Evolutionary conservation across 92 coral and sea anemone species (phyloP), one percentile per base, ranked within the genome.

Genomic region (Micromussa lordhowensis): DNA sequence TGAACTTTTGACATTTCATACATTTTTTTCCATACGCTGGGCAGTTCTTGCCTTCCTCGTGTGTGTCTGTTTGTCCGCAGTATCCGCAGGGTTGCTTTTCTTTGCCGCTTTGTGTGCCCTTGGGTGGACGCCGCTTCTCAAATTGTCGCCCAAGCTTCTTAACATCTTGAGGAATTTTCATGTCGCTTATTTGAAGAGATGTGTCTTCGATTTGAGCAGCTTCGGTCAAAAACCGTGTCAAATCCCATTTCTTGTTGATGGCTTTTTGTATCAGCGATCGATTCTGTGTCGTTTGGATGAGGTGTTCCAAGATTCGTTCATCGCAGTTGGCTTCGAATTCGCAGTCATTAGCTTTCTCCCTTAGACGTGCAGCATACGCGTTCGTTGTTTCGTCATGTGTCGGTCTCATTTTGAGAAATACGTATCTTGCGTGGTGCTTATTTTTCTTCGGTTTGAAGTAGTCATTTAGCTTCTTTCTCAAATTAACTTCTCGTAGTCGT

Each of bases 191-290:
- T 75, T 94, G 96, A 63, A 87, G 90, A 44, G 79, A 75, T 15
- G 91, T 87, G 24, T 91, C 91, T 59, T 94, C 94, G 36, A 78
- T 91, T 87, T 89, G 94, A 71, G 88, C 78, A 59, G 94, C 95
- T 76, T 92, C 93, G 29, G 82, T 69, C 4, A n/a, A 36, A 36
- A 36, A 36, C 38, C 38, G 4, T 36, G 93, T 91, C 31, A 91
- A 72, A 81, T 89, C 68, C 94, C 94, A 91, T 84, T 85, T 36
- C 81, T 91, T 94, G 91, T 81, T 94, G 79, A 91, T 88, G n/a
- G n/a, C n/a, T n/a, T n/a, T n/a, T n/a, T n/a, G n/a, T n/a, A n/a
- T n/a, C n/a, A n/a, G 4, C 34, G 76, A 35, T 86, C 86, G 86
- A 78, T 89, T 86, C 72, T 91, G 87, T 35, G 75, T 88, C 28